Conservation (phyloP, 30 jellyfish, hydroid and myxozoan genomes). For the Turritopsis dohrnii region DNA sequence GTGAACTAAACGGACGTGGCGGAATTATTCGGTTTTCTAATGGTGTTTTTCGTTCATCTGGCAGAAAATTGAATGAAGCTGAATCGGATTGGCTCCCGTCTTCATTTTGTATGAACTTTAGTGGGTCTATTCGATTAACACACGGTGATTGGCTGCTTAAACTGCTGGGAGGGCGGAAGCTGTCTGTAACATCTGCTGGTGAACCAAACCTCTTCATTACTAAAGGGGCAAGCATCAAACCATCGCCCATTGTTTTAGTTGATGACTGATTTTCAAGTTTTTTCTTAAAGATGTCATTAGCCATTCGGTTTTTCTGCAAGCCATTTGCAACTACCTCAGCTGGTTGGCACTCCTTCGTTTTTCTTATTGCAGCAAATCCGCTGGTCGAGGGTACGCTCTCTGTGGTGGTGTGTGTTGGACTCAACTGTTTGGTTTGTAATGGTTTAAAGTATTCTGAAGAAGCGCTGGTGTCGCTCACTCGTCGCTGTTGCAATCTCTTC, state of each 20-base stretch:
- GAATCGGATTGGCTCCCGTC: neutral
- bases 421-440: neutral
- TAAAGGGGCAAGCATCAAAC: neutral
- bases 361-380: conserved; percentile 1
- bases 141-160: neutral
- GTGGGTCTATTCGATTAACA: neutral
- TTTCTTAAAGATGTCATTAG: neutral
- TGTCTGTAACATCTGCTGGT: neutral
- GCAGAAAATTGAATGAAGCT: neutral
- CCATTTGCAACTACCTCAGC: neutral
- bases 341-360: neutral
- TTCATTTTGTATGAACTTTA: neutral
- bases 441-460: conserved; percentile 8
- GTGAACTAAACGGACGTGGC: neutral
- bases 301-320: neutral
- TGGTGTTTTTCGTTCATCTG: neutral
- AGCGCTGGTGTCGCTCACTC: conserved; percentile 11
- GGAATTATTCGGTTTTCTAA: neutral
- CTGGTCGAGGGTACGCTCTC: neutral
- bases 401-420: neutral
- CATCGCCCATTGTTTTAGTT: neutral
- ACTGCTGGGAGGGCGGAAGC: neutral
- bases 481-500: neutral
- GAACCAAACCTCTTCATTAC: neutral
- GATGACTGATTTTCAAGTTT: neutral